Conservation (phyloP, 1,140 invertebrate species). For the Wasmannia auropunctata region DNA sequence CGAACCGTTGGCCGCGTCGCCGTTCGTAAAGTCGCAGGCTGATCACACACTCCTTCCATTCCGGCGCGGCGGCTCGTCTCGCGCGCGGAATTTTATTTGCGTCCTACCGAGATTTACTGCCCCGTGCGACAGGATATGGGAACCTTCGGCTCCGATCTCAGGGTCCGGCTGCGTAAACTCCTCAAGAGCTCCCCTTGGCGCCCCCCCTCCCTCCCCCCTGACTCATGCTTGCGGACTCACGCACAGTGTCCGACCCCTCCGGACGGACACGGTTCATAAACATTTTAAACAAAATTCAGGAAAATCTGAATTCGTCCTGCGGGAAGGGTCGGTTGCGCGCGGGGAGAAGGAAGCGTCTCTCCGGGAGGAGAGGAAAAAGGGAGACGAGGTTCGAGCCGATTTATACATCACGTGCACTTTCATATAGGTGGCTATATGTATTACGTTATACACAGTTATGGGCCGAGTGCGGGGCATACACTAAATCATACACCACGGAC, state of each 20-base stretch:
- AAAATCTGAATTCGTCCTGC: constrained; percentile 78
- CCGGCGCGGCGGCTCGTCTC: constrained; percentile 11
- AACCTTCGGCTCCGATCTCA: constrained; percentile 64
- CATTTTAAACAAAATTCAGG: constrained; percentile 84
- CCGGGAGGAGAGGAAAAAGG: constrained; percentile 17
- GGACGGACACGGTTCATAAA: constrained; percentile 84
- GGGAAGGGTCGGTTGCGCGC: constrained; percentile 57
- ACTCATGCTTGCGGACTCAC: constrained; percentile 28
- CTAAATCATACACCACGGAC: background rate
- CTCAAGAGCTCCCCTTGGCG: constrained; percentile 56
- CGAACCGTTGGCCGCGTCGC: constrained; percentile 47
- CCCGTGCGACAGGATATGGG: constrained; percentile 73
- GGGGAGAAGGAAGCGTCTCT: constrained; percentile 29
- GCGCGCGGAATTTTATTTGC: constrained; percentile 71
- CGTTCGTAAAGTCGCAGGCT: constrained; percentile 50
- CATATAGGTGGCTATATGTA: constrained; percentile 36
- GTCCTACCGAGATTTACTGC: constrained; percentile 74
- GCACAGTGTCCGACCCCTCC: constrained; percentile 72
- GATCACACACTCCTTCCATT: constrained; percentile 46
- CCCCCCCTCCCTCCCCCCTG: constrained; percentile 25
- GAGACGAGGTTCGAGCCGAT: constrained; percentile 16
- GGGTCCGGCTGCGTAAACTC: constrained; percentile 82
- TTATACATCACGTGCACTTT: constrained; percentile 56
- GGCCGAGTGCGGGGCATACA: background rate
- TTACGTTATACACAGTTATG: background rate